Evolutionary conservation across 2,797 vertebrate species (phyloP), one percentile per base, ranked within the genome.

Genomic region (Aquila chrysaetos): DNA sequence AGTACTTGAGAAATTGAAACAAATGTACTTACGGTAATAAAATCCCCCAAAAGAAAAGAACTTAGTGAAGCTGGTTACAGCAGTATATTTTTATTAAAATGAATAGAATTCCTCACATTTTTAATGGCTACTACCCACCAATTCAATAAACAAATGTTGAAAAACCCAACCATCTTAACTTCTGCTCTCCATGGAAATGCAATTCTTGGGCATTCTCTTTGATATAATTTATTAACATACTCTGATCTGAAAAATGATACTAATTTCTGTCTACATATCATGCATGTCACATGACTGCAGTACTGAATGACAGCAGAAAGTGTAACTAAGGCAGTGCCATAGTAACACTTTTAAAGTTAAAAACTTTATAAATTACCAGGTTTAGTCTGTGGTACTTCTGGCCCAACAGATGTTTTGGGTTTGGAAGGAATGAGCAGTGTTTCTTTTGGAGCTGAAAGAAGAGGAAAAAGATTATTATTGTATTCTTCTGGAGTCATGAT

Each of bases 391-490:
- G 95, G 95, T 87, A 73, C 70, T 92, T 98, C 96, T 9, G 96
- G 90, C 81, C 83, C 43, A 3, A 92, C 92, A 95, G 97, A 89
- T 95, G 94, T 86, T 94, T 96, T 98, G 94, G 97, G 91, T 92
- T 98, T 97, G 91, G 78, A 97, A 95, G 98, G 97, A 97, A 97
- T 84, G 46, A 96, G 75, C 48, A 44, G 30, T 90, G 96, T 97
- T 95, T 97, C 97, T 94, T 89, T 97, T 92, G 97, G 93, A 97
- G 89, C 98, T 98, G 97, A 96, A 98, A 98, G 94, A 97, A 89
- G 96, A 97, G 92, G 93, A 83, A 82, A 93, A 87, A 76, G 19
- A 93, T 92, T 92, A 94, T 92, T 94, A 88, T 37, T 93, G 28
- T 94, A 44, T 75, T 92, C 53, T 96, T 79, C 63, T 72, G 70